Evolutionary conservation across 2,888 invertebrate species (phyloP), one percentile per base, ranked within the genome.

Genomic region (Hyles lineata): DNA sequence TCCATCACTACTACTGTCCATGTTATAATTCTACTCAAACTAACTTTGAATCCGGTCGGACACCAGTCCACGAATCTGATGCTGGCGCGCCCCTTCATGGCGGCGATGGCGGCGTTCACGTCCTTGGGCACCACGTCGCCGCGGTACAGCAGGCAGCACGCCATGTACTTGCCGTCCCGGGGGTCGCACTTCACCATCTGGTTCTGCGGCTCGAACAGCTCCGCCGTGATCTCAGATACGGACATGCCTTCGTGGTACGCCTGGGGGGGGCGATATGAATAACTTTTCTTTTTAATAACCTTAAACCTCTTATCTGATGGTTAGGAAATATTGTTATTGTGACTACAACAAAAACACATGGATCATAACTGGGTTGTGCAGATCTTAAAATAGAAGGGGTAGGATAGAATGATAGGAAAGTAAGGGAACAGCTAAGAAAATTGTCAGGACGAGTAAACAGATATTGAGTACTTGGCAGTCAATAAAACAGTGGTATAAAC

Each of bases 41-140:
- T 61, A 3, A 97, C 97, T 94, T 98, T 98, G 87, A 98, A 98
- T 0, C 98, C 98, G 9, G 98, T 98, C 2, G 98, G 98, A 87
- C 98, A 98, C 98, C 98, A 98, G 85, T 98, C 98, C n/a, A 98
- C 98, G 85, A 99, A 99, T 77, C 97, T 96, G 72, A 99, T 97
- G 71, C 96, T 95, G 80, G 96, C 96, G 79, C 97, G 96, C 0
- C 96, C 96, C 89, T 98, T 98, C 95, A 98, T 97, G 71, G 96
- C 95, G 0, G 97, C 97, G 72, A 98, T 97, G 19, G 97, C 97
- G 0, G 96, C 97, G 87, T 98, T 98, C 9, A 98, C 98, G 85
- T 98, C 98, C 86, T 97, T 97, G 0, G 97, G 97, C 43, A 97
- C 98, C 15, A 99, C 98, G 87, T 99, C 98, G 0, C 99, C 99